A percentile compares a stretch with the other conserved stretches of the same genome.
These are phyloP conservation scores for Oligia strigilis DNA, from an alignment of 2,888 invertebrate species.

Conservation along the genomic window DNA sequence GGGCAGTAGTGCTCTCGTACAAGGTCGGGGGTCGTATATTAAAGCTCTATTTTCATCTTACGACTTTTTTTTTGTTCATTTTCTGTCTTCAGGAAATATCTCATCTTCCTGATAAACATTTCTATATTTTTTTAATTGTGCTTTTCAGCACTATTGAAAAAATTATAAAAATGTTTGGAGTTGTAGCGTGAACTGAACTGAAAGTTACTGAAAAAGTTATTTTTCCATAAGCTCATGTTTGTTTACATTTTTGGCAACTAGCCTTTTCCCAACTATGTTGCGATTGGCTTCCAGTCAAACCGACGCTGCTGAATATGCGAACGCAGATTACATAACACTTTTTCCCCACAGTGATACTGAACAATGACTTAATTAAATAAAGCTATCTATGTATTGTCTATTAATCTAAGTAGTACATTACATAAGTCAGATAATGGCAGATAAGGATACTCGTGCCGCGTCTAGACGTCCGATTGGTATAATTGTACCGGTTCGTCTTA, in stretches of 20 bases:
- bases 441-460: constrained; percentile 46
- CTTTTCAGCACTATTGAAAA: too few species aligned
- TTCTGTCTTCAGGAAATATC: neutral
- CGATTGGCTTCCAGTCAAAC: too few species aligned
- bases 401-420: constrained; percentile 41
- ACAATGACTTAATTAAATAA: constrained; percentile 40
- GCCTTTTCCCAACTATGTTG: too few species aligned
- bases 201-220: too few species aligned
- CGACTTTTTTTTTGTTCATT: neutral
- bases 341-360: constrained; percentile 3
- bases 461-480: constrained; percentile 29
- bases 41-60: constrained; percentile 2
- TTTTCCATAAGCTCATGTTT: too few species aligned
- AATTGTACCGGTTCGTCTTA: constrained; percentile 4
- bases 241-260: too few species aligned
- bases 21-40: constrained; percentile 74
- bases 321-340: too few species aligned
- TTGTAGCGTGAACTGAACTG: too few species aligned
- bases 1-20: constrained; percentile 82
- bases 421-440: constrained; percentile 39
- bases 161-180: too few species aligned
- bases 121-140: too few species aligned
- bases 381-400: constrained; percentile 21
- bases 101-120: neutral
- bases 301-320: too few species aligned